Evolutionary conservation across 2,888 invertebrate species (phyloP).

Genomic region (Phengaris alcon): DNA sequence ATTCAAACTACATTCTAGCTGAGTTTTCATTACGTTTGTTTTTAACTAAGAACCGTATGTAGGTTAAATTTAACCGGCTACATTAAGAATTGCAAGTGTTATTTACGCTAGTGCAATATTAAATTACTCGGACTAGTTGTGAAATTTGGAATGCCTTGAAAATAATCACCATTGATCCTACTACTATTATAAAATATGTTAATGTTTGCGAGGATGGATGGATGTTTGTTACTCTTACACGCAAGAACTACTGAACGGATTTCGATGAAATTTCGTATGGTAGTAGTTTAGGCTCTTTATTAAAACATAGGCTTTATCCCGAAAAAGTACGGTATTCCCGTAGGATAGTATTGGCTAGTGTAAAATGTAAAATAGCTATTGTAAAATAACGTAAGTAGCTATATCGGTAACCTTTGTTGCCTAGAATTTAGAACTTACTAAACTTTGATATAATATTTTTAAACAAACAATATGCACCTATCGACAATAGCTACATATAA

Average conservation of each 20-base stretch:
- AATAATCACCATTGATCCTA: slow-evolving; percentile 11
- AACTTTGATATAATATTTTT: neutral
- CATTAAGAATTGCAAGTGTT: neutral
- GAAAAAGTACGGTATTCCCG: too few species aligned
- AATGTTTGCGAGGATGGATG: too few species aligned
- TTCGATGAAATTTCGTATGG: too few species aligned
- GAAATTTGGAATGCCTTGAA: slow-evolving; percentile 22
- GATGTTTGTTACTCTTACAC: too few species aligned
- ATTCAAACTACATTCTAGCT: slow-evolving; percentile 23
- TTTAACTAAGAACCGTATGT: slow-evolving; percentile 18
- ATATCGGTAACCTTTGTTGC: neutral
- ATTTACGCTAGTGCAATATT: slow-evolving; percentile 40
- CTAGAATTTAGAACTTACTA: neutral
- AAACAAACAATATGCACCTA: neutral
- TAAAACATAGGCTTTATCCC: too few species aligned
- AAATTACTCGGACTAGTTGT: slow-evolving; percentile 39
- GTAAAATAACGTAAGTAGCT: neutral
- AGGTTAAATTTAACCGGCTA: slow-evolving; percentile 15
- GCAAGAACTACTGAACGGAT: too few species aligned
- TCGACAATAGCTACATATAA: neutral
- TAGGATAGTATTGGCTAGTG: too few species aligned
- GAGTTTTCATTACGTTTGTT: slow-evolving; percentile 24
- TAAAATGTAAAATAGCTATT: too few species aligned
- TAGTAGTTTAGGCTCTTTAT: too few species aligned
- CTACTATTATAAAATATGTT: too few species aligned